These are phyloP conservation scores for Cydia splendana DNA, from an alignment of 1,140 invertebrate species.

Conservation along the genomic window DNA sequence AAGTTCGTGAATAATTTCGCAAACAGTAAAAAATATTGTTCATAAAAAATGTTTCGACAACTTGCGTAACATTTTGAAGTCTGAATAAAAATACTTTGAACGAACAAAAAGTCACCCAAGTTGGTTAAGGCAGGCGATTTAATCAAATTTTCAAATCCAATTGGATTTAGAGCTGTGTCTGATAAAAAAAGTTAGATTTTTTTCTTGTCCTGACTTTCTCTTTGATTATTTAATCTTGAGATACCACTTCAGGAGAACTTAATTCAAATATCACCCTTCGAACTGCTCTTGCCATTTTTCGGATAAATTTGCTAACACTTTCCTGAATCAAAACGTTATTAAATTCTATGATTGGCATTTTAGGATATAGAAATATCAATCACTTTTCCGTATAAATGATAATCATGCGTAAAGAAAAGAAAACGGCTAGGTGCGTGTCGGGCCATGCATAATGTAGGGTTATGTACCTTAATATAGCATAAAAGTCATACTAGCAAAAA, in stretches of 20 bases:
- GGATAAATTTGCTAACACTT: slow-evolving; percentile 17
- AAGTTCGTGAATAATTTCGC: no score
- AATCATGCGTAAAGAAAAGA: not conserved
- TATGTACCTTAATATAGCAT: no score
- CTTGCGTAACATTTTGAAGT: not conserved
- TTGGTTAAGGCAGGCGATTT: slow-evolving; percentile 16
- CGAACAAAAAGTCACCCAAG: not conserved
- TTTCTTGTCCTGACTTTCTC: not conserved
- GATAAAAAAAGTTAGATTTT: slow-evolving; percentile 27
- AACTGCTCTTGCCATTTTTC: slow-evolving; percentile 9
- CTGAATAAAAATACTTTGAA: not conserved
- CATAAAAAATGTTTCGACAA: not conserved
- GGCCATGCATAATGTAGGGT: no score
- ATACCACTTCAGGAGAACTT: slow-evolving; percentile 14
- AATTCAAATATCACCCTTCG: slow-evolving; percentile 28
- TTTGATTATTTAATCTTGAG: slow-evolving; percentile 23
- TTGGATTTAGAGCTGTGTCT: slow-evolving; percentile 15
- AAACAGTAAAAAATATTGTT: no score
- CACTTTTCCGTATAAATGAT: not conserved
- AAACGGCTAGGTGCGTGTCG: no score
- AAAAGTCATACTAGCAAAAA: no score
- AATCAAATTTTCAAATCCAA: slow-evolving; percentile 26
- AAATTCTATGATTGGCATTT: not conserved
- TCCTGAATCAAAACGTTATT: not conserved
- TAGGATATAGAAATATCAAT: not conserved